Evolutionary conservation across 2,797 vertebrate genomes (phyloP).

Genomic region (Mergus octosetaceus): DNA sequence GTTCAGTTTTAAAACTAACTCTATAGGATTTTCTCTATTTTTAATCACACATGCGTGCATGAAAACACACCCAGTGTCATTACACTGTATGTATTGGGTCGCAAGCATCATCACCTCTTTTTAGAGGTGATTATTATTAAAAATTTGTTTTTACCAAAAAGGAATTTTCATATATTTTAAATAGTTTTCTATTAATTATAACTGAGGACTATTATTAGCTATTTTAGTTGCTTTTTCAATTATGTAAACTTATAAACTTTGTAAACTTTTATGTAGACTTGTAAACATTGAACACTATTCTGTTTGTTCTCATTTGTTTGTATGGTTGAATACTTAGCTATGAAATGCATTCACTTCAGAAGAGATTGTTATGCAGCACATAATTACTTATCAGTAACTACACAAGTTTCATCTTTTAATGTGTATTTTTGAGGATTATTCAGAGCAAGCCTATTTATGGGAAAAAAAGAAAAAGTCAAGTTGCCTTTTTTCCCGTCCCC

Average conservation of each 20-base stretch:
- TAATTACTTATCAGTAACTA: not conserved
- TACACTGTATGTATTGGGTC: not conserved
- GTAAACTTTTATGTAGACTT: not conserved
- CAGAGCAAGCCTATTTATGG: not conserved
- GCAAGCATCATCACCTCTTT: not conserved
- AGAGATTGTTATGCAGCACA: not conserved
- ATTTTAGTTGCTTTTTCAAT: not conserved
- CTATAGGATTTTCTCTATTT: not conserved
- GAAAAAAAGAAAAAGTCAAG: not conserved
- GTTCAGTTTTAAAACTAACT: not conserved
- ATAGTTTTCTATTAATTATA: not conserved
- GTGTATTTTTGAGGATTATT: not conserved
- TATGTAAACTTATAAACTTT: not conserved
- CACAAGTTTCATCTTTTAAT: not conserved
- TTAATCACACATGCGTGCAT: not conserved
- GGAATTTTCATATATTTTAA: not conserved
- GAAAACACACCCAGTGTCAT: not conserved
- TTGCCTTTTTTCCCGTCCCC: not conserved
- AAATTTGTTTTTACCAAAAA: not conserved
- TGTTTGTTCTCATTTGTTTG: not conserved
- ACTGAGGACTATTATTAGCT: not conserved
- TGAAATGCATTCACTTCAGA: not conserved
- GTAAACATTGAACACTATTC: not conserved
- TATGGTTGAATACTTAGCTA: not conserved
- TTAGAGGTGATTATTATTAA: not conserved